A percentile compares a stretch with the other conserved stretches of the same genome.
Conservation (phyloP, 2,888 invertebrate species). For the Netelia fuscicornis region DNA sequence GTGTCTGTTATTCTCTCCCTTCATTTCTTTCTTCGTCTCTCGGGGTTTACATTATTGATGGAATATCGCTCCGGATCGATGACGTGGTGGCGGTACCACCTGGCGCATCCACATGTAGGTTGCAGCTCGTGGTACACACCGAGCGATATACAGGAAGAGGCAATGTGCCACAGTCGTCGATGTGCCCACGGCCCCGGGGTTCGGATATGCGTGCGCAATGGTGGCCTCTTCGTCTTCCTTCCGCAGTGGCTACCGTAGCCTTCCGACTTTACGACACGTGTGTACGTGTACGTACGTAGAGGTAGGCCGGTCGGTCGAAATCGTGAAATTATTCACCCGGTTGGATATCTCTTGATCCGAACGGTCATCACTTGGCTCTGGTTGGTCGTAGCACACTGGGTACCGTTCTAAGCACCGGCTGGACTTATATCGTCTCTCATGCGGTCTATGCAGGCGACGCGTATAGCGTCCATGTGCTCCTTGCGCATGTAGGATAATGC, state of each 20-base stretch:
- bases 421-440: not conserved
- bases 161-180: not conserved
- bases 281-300: not conserved
- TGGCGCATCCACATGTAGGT: conserved; percentile 43
- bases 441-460: not conserved
- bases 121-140: not conserved
- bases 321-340: conserved; percentile 62
- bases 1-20: not conserved
- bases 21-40: conserved; percentile 21
- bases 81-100: conserved; percentile 69
- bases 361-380: conserved; percentile 55
- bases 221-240: too few species aligned
- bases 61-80: conserved; percentile 70
- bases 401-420: conserved; percentile 24
- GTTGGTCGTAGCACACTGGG: not conserved
- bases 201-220: too few species aligned
- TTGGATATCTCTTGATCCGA: conserved; percentile 63
- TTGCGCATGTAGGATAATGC: conserved; percentile 7
- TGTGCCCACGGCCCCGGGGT: not conserved
- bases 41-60: conserved; percentile 64
- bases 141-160: not conserved
- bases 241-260: not conserved
- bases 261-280: not conserved
- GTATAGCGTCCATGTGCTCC: not conserved
- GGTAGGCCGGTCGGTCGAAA: conserved; percentile 39